A percentile compares a stretch with the other conserved stretches of the same genome.
phyloP scores from a whole-genome alignment of 1,140 invertebrate genomes.

The Eupeodes corollae region DNA sequence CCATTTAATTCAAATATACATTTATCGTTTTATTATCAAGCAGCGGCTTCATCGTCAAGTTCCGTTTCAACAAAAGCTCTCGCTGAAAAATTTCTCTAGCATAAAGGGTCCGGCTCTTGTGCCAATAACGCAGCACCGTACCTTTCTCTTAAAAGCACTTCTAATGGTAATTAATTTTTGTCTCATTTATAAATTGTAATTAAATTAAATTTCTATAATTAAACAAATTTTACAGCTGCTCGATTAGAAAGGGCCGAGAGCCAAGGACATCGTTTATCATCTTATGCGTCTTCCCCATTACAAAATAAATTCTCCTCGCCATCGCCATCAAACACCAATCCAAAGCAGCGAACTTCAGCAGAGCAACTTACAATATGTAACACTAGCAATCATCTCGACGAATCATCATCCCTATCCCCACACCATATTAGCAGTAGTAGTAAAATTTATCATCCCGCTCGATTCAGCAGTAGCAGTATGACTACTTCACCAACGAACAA shows the following conservation, averaged over 20 bases:
- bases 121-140: background rate
- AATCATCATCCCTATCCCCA: background rate
- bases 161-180: no score
- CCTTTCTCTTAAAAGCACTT: no score
- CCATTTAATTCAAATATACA: no score
- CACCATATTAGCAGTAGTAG: background rate
- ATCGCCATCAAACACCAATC: background rate
- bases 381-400: background rate
- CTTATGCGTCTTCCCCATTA: background rate
- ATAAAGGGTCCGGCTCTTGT: constrained; percentile 44
- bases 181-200: background rate
- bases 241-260: constrained; percentile 1
- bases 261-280: constrained; percentile 1
- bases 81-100: constrained; percentile 70
- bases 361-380: background rate
- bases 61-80: constrained; percentile 63
- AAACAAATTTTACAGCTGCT: background rate
- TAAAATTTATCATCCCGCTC: background rate
- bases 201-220: no score
- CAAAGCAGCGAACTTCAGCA: background rate
- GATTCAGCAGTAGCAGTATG: background rate
- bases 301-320: background rate
- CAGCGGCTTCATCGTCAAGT: constrained; percentile 53
- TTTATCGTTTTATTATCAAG: constrained; percentile 18
- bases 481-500: background rate